Percentiles rank a stretch among this genome's conserved stretches.
These are phyloP conservation scores for Pomacea canaliculata DNA, from an alignment of 2,888 invertebrate genomes.

Conservation along the genomic window DNA sequence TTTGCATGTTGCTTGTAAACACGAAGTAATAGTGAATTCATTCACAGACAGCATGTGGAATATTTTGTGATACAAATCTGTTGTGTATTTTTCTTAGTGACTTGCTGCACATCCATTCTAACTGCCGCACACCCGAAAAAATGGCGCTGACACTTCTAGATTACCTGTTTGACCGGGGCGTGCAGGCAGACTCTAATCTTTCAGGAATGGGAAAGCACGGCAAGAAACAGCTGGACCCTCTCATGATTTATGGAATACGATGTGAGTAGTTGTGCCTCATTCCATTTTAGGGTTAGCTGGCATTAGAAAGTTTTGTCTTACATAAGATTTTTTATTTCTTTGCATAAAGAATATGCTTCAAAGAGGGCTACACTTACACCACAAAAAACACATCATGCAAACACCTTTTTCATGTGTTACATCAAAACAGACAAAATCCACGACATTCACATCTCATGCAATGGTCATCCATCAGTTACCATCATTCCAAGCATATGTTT, in stretches of 20 bases:
- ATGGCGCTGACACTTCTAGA: slow-evolving; percentile 73
- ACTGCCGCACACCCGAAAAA: slow-evolving; percentile 73
- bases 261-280: slow-evolving; percentile 60
- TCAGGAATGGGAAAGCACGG: slow-evolving; percentile 73
- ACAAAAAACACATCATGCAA: not conserved
- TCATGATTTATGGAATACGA: slow-evolving; percentile 71
- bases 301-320: not conserved
- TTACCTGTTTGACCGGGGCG: slow-evolving; percentile 73
- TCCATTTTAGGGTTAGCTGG: not conserved
- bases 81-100: slow-evolving; percentile 49
- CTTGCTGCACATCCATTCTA: slow-evolving; percentile 72
- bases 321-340: not conserved
- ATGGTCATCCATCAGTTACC: too few relatives aligned
- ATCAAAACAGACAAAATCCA: too few relatives aligned
- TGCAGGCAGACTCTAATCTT: slow-evolving; percentile 72
- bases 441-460: too few relatives aligned
- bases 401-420: too few relatives aligned
- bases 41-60: too few relatives aligned
- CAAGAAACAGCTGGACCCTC: slow-evolving; percentile 73
- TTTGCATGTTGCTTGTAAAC: too few relatives aligned
- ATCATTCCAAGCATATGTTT: too few relatives aligned
- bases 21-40: too few relatives aligned
- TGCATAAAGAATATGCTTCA: not conserved
- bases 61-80: too few relatives aligned
- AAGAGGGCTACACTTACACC: not conserved